These are phyloP conservation scores for Frankliniella fusca DNA, from an alignment of 2,888 invertebrate species.

Conservation along the genomic window DNA sequence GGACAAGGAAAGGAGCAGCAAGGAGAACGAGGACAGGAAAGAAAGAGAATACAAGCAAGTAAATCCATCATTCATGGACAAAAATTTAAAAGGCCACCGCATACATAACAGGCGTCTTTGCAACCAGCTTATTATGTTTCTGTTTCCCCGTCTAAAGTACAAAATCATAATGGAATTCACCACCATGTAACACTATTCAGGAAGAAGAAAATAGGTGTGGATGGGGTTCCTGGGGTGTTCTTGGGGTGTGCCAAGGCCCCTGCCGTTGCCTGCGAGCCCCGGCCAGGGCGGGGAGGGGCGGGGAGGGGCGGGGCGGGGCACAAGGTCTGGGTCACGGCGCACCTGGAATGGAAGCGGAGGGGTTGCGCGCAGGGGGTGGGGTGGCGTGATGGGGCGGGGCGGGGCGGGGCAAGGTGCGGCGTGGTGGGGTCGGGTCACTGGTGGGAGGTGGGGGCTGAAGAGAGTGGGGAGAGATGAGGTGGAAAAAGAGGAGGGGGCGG, in stretches of 20 bases:
- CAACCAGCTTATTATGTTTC: no score
- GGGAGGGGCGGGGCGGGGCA: not conserved
- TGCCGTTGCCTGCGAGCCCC: not conserved
- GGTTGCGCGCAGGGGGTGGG: not conserved
- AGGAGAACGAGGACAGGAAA: no score
- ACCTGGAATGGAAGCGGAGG: conserved; percentile 5
- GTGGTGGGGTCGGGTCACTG: not conserved
- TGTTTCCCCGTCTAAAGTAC: no score
- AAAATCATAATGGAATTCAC: no score
- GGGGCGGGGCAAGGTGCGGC: not conserved
- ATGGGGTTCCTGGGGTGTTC: no score
- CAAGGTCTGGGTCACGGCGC: conserved; percentile 13
- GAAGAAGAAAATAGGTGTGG: no score
- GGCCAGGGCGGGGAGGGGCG: not conserved
- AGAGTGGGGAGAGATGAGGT: not conserved
- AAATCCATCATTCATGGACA: no score
- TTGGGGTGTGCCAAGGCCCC: not conserved
- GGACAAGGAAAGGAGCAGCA: not conserved
- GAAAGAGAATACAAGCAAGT: no score
- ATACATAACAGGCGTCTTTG: no score
- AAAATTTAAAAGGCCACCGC: no score
- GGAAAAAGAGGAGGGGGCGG: not conserved
- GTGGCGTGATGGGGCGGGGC: not conserved
- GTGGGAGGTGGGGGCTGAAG: not conserved
- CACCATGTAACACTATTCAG: no score